phyloP scores from a whole-genome alignment of 2,797 vertebrate genomes.

The Typhlichthys eigenmanni region DNA sequence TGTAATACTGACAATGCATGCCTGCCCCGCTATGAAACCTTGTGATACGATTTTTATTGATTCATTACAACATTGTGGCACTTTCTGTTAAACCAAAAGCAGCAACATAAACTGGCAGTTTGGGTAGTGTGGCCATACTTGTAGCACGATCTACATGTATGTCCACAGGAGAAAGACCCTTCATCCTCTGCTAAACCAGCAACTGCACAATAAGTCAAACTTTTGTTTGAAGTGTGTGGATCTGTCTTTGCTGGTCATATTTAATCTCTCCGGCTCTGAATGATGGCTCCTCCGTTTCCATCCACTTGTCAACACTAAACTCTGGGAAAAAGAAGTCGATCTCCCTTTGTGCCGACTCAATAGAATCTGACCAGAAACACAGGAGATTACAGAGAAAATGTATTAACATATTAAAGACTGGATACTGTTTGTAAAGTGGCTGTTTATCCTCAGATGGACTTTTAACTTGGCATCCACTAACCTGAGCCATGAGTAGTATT shows the following conservation, averaged over 20 bases:
- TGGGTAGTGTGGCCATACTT: neutral
- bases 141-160: neutral
- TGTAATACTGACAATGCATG: neutral
- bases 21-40: neutral
- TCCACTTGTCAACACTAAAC: slow-evolving; percentile 82
- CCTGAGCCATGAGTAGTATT: slow-evolving; percentile 96
- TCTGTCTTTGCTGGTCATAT: slow-evolving; percentile 69
- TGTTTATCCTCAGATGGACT: neutral
- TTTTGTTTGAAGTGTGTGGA: slow-evolving; percentile 63
- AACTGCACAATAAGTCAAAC: slow-evolving; percentile 43
- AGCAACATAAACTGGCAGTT: neutral
- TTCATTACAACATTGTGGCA: neutral
- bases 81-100: neutral
- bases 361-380: slow-evolving; percentile 79
- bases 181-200: neutral
- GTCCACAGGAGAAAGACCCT: too few species aligned
- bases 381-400: neutral
- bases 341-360: slow-evolving; percentile 86
- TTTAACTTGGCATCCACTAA: slow-evolving; percentile 40
- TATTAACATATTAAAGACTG: neutral
- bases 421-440: neutral
- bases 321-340: slow-evolving; percentile 94
- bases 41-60: neutral
- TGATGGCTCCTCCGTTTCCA: slow-evolving; percentile 79
- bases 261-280: slow-evolving; percentile 70